phyloP scores from a whole-genome alignment of 2,888 invertebrate genomes.

The Drosophila nigricruria region DNA sequence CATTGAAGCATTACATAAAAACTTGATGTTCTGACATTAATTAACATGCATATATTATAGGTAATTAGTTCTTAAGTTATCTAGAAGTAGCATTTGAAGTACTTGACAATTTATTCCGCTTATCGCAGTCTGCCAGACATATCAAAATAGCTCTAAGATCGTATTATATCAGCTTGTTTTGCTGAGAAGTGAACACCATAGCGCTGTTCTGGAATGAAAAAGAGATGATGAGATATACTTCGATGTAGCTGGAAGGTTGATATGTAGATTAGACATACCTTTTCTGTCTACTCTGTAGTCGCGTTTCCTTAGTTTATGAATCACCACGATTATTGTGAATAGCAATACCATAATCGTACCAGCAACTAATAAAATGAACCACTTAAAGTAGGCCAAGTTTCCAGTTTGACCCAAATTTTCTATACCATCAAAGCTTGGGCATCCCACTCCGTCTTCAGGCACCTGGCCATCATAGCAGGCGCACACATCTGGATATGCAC shows the following conservation, averaged over 20 bases:
- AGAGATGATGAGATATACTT: neutral
- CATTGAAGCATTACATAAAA: neutral
- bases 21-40: neutral
- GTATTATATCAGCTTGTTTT: conserved; percentile 58
- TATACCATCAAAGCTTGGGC: neutral
- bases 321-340: conserved; percentile 38
- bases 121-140: too few species aligned
- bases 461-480: conserved; percentile 39
- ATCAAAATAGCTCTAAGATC: conserved; percentile 22
- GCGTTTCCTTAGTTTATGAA: conserved; percentile 42
- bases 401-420: conserved; percentile 9
- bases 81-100: neutral
- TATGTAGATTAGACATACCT: conserved; percentile 26
- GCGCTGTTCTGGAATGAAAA: conserved; percentile 41
- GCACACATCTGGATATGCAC: conserved; percentile 48
- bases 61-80: neutral
- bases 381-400: conserved; percentile 1
- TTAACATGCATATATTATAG: neutral
- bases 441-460: conserved; percentile 33
- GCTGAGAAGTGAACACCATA: conserved; percentile 54
- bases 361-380: conserved; percentile 15
- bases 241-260: too few species aligned
- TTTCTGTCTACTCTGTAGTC: conserved; percentile 54
- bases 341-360: conserved; percentile 30
- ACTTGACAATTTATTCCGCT: neutral